Conservation (phyloP, 2,113 vertebrate species). For the Paedocypris sp. region DNA sequence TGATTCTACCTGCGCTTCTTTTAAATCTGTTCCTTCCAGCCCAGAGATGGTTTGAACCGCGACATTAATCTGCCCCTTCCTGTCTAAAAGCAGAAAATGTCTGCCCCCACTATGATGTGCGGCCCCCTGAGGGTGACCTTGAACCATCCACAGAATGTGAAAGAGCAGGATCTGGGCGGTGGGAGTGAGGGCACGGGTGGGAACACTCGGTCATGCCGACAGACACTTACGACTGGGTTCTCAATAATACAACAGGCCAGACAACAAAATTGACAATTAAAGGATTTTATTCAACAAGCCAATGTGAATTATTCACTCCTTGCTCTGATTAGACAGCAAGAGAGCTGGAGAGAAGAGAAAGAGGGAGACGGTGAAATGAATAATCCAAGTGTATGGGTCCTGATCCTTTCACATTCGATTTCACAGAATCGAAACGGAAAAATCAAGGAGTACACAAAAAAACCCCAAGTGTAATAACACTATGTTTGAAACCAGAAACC, state of each 20-base stretch:
- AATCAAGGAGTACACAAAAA: constrained; percentile 9
- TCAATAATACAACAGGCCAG: constrained; percentile 58
- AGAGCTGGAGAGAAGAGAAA: background rate
- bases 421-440: background rate
- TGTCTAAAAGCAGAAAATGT: background rate
- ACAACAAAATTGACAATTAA: constrained; percentile 63
- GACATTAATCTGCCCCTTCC: background rate
- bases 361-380: background rate
- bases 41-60: background rate
- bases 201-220: constrained; percentile 38
- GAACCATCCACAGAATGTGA: background rate
- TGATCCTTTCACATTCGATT: background rate
- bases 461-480: constrained; percentile 31
- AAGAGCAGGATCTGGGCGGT: background rate
- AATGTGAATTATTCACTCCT: constrained; percentile 60
- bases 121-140: constrained; percentile 18
- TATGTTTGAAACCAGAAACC: constrained; percentile 18
- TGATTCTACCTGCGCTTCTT: background rate
- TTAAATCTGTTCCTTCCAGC: background rate
- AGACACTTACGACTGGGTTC: constrained; percentile 34
- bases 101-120: background rate
- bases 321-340: constrained; percentile 53
- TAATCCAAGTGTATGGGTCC: constrained; percentile 1
- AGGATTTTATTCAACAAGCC: constrained; percentile 45
- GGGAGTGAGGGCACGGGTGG: constrained; percentile 23